Evolutionary conservation across 2,888 invertebrate genomes (phyloP), one percentile per base, ranked within the genome.

Genomic region (Nebria brevicollis): DNA sequence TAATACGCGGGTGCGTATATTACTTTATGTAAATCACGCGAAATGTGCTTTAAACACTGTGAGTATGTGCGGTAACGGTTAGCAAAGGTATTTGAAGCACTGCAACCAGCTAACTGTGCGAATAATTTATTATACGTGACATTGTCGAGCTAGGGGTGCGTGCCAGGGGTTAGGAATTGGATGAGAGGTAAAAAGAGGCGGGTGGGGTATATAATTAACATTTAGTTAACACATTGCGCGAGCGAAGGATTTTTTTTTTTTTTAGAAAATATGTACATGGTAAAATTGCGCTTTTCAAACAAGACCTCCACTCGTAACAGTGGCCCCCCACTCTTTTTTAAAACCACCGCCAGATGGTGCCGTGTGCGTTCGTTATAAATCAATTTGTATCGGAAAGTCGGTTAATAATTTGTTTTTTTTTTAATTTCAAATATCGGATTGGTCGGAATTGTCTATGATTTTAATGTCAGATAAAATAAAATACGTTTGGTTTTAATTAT

Each of bases 111-210:
- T 54, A 54, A 54, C 54, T 54, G 54, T 54, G 13, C 54, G 54
- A 54, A 54, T 54, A 54, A 54, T 54, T 54, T 54, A 54, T 54
- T 54, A 54, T 54, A 54, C 54, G 54, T 54, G 54, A 54, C 54
- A 54, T 54, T 54, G 54, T 54, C 54, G 54, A 54, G 54, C 8
- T 54, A 54, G 54, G 54, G 54, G 54, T 54, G 13, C 54, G 54
- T 8, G 54, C 8, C 2, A 8, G 54, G 8, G 54, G 54, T 13
- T 34, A 0, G 34, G 54, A 8, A 54, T 11, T 2, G 6, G 54
- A 54, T 13, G 54, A 8, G 54, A 8, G 54, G 54, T 54, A 34
- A 34, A 34, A 34, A 34, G 34, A 34, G 34, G 34, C 1, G 34
- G 34, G 34, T 4, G 34, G 54, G 54, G 54, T 54, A 13, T 13